Evolutionary conservation across 2,888 invertebrate species (phyloP).

Genomic region (Rapana venosa): DNA sequence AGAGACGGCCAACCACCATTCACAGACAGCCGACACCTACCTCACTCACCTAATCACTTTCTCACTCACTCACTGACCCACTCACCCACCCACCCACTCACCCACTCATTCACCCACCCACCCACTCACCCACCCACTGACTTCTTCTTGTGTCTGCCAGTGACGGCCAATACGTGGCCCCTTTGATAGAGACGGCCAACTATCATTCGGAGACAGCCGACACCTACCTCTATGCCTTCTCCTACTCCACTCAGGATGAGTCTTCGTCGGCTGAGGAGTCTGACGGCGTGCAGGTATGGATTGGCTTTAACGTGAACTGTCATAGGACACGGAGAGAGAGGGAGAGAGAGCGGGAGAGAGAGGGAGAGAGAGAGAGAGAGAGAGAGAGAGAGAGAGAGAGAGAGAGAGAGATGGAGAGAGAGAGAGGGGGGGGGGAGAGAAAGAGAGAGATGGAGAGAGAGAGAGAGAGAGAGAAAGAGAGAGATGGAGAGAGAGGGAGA

Average conservation of each 20-base stretch:
- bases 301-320: neutral
- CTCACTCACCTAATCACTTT: constrained; percentile 49
- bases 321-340: too few relatives aligned
- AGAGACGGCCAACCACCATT: constrained; percentile 92
- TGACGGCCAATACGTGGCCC: constrained; percentile 91
- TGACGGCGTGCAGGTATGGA: constrained; percentile 43
- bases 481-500: neutral
- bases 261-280: constrained; percentile 86
- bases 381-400: too few relatives aligned
- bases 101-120: too few relatives aligned
- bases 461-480: too few relatives aligned
- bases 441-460: too few relatives aligned
- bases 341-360: too few relatives aligned
- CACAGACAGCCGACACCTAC: constrained; percentile 82
- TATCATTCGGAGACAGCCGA: constrained; percentile 87
- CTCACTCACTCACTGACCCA: too few relatives aligned
- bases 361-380: neutral
- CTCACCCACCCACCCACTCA: too few relatives aligned
- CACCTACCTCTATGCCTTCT: constrained; percentile 77
- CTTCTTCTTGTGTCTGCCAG: constrained; percentile 77
- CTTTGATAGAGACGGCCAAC: constrained; percentile 91
- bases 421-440: too few relatives aligned
- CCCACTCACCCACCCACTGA: too few relatives aligned
- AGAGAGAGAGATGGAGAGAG: too few relatives aligned
- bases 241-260: constrained; percentile 92